phyloP scores from a whole-genome alignment of 2,888 invertebrate genomes.

The Aphodius granarius region DNA sequence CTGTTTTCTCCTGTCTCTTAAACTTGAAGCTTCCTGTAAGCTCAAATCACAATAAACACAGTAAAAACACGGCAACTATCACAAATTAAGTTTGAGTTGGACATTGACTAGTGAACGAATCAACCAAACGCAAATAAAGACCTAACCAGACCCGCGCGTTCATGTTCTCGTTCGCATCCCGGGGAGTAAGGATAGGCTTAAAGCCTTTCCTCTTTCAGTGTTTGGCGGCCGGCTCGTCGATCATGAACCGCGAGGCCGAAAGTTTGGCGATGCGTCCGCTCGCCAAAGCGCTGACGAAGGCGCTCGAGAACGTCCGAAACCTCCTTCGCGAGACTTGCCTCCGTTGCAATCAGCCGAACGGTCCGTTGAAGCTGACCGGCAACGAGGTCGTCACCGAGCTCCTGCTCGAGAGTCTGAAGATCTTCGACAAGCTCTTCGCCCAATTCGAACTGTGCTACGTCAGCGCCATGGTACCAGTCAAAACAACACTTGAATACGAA shows the following conservation, averaged over 20 bases:
- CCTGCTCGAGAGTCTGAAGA: slow-evolving; percentile 79
- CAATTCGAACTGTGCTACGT: slow-evolving; percentile 98
- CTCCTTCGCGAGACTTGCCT: slow-evolving; percentile 87
- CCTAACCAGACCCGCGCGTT: too few species aligned
- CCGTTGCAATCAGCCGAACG: slow-evolving; percentile 64
- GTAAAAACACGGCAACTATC: too few species aligned
- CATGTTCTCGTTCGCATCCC: too few species aligned
- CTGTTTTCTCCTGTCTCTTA: too few species aligned
- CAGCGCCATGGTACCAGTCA: slow-evolving; percentile 99
- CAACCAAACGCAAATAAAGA: too few species aligned
- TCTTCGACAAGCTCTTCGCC: slow-evolving; percentile 92
- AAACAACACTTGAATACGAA: slow-evolving; percentile 94
- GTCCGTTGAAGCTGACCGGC: slow-evolving; percentile 58
- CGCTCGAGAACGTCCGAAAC: slow-evolving; percentile 89
- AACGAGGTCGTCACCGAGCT: slow-evolving; percentile 72
- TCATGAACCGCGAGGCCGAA: slow-evolving; percentile 95
- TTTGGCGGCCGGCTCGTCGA: slow-evolving; percentile 96
- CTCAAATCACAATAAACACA: too few species aligned
- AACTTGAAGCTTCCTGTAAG: too few species aligned
- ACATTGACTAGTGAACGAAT: too few species aligned
- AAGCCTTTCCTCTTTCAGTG: slow-evolving; percentile 74
- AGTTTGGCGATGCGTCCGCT: slow-evolving; percentile 95
- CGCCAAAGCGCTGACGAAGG: slow-evolving; percentile 95
- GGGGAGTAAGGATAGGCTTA: too few species aligned
- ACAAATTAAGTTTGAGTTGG: too few species aligned